Evolutionary conservation across 2,797 vertebrate genomes (phyloP).

Genomic region (Esox lucius): DNA sequence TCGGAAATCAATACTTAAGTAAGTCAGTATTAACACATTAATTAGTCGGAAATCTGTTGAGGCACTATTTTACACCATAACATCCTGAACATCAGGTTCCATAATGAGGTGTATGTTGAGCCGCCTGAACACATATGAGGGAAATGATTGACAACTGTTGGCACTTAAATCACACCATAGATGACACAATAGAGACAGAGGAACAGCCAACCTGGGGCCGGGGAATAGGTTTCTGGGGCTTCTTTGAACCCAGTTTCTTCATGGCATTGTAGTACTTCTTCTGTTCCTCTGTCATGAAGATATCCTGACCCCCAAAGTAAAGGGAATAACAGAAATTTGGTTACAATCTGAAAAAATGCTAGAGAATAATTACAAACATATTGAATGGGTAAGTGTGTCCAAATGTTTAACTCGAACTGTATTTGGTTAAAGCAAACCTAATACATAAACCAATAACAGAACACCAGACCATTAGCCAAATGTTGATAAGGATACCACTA

Average conservation of each 20-base stretch:
- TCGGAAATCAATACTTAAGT: not conserved
- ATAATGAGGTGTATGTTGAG: not conserved
- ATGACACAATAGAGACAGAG: not conserved
- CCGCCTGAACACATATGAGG: not conserved
- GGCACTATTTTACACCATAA: not conserved
- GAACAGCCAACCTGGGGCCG: slow-evolving; percentile 85
- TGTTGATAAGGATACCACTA: not conserved
- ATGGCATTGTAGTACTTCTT: slow-evolving; percentile 99
- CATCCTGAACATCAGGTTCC: not conserved
- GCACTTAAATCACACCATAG: not conserved
- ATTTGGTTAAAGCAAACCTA: not conserved
- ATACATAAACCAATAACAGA: not conserved
- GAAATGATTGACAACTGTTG: not conserved
- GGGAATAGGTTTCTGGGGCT: slow-evolving; percentile 97
- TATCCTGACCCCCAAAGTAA: slow-evolving; percentile 99
- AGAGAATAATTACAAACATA: too few relatives aligned
- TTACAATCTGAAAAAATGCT: slow-evolving; percentile 74
- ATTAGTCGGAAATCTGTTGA: not conserved
- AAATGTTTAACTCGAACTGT: too few relatives aligned
- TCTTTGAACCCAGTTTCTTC: slow-evolving; percentile 99
- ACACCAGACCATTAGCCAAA: not conserved
- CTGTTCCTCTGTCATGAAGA: slow-evolving; percentile 99
- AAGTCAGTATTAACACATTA: too few relatives aligned
- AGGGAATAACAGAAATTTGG: slow-evolving; percentile 62
- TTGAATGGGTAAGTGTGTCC: not conserved